Base-by-base conservation (phyloP, 2,888 invertebrate species). In the Deilephila porcellus region DNA sequence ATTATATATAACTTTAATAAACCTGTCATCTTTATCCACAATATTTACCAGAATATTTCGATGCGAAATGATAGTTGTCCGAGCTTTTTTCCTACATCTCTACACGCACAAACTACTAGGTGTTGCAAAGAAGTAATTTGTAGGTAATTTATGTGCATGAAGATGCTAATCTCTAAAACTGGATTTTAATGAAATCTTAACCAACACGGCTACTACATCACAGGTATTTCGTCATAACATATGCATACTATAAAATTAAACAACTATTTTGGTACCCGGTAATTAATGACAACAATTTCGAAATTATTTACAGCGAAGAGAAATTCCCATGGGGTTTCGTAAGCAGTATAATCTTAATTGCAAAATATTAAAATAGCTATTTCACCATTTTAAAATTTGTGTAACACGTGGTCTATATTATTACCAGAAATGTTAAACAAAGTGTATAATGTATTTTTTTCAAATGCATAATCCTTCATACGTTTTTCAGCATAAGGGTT, bases 121-220 rank as follows among this genome's bases (percentile, higher is more conserved):
- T 52, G 67, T 67, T 20, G 67, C 67, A 52, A 67, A 67, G 67
- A 67, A 52, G 67, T 67, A 52, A 67, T 67, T 67, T 67, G 67
- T 45, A 67, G 14, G 52, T 52, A 67, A 67, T 67, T 67, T 67
- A 67, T 67, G 67, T 52, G 52, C 67, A 67, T 67, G 67, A 67
- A 67, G 67, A 67, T 67, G 67, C 67, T 67, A 67, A 67, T 67
- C 52, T 67, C 67, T 67, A 25, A 67, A 67, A 67, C 67, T 67
- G 45, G 67, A 67, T 67, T 67, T 67, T 67, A 67, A 67, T 67
- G 67, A 67, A 67, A 67, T 67, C 67, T 67, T 67, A 52, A 67
- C 67, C 67, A 67, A 67, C 67, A 67, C 67, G 45, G 52, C 67
- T 52, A 67, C 67, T 67, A 52, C 67, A 60, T 45, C 67, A 52